Base-by-base conservation (phyloP, 2,888 invertebrate species). In the Caenorhabditis sp. region DNA sequence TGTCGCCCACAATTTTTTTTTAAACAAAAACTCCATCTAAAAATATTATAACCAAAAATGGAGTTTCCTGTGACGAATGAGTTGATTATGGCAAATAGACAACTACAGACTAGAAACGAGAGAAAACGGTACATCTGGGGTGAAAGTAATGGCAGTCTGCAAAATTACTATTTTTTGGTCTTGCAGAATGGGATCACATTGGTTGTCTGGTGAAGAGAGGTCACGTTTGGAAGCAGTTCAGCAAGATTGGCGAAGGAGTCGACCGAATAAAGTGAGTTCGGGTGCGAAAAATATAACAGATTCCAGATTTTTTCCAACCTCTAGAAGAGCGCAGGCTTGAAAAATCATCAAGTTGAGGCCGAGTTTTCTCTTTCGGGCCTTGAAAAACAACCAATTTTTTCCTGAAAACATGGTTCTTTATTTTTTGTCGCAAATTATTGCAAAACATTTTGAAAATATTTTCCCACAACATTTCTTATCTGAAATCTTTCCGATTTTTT, bases 161-260 rank as follows among this genome's bases (percentile, higher is more conserved):
- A 14, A 50, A 50, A 50, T 8, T 14, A 4, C 50, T 17, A 5
- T n/a, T 19, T n/a, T 55, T 14, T 26, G 17, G 5, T 6, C 14
- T 75, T 76, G 58, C 74, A 76, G 76, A 65, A 62, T 72, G 65
- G 79, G 79, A 24, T 75, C 75, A 17, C 76, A 80, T 58, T 81
- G 81, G 83, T 67, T 83, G 36, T 80, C 85, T 8, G 79, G 81
- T 21, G 86, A 86, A 67, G 86, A 86, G 62, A 74, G 84, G 37
- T 83, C 82, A 23, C 79, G 86, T 17, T 76, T 86, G 23, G 85
- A 86, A 69, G 86, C 86, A 12, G 86, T 86, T 8, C 86, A 86
- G 59, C 78, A 83, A 36, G 86, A 86, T 63, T 86, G 86, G 86
- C 78, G 86, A 43, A 67, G 80, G 19, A 84, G 79, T 21, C 61